Base-by-base conservation (phyloP, 2,797 vertebrate genomes). In the Lacerta agilis region DNA sequence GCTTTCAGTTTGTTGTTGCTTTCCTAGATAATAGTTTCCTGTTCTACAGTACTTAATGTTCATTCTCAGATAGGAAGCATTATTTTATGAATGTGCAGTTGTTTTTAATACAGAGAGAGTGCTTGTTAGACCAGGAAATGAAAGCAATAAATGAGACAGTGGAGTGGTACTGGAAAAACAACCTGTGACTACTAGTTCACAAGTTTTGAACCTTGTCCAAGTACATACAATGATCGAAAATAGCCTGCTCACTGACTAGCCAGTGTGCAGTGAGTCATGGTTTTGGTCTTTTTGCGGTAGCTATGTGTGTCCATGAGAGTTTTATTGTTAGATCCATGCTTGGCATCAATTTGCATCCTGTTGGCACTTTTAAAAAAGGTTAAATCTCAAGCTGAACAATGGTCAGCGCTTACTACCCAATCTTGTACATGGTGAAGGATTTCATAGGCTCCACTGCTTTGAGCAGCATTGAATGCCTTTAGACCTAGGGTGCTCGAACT, bases 191-290 rank as follows among this genome's bases (percentile, higher is more conserved):
- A 25, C 25, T 41, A 75, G 61, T 13, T 82, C 72, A 76, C 41
- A 69, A 78, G 55, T 89, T 85, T 86, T 86, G 83, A 86, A 67
- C 8, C 79, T 69, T 89, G 58, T 89, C 71, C 76, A 67, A 89
- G 83, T 89, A 85, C 43, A 76, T 45, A 29, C 83, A 80, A 41
- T 75, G 58, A 82, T 82, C 43, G 33, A 79, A 89, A 89, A 89
- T 86, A 86, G 78, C 71, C 33, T 86, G 41, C 67, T 82, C 33
- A 81, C 4, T 75, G 77, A 92, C 64, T 72, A 33, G 75, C 88
- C 29, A 87, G 0, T 72, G 58, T 89, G 81, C 78, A 90, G 61
- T 79, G 5, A 5, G 1, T 92, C 80, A 23, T 82, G 41, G 66
- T 83, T 83, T 83, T n/a, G 23, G 8, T 83, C 29, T n/a, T 73